Conservation (phyloP, 2,888 invertebrate species). For the Idaea straminata region DNA sequence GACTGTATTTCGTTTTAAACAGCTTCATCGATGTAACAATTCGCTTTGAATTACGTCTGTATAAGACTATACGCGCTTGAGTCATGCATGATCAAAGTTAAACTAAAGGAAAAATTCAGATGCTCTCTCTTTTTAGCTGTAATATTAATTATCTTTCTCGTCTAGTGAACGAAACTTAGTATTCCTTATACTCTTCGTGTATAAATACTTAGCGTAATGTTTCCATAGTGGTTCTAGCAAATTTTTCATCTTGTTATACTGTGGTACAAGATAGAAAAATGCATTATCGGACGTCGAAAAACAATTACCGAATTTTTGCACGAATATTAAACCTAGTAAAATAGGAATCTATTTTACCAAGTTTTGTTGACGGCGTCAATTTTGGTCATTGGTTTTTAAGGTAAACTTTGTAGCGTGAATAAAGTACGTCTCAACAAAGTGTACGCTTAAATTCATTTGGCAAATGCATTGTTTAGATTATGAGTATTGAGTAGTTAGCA, state of each 20-base stretch:
- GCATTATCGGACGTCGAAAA: conserved; percentile 41
- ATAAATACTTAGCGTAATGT: conserved; percentile 67
- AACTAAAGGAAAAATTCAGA: background rate
- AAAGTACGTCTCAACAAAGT: conserved; percentile 47
- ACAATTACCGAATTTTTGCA: conserved; percentile 17
- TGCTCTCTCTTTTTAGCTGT: background rate
- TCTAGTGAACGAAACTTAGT: conserved; percentile 58
- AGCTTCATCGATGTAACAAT: too few species aligned
- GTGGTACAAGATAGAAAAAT: conserved; percentile 48
- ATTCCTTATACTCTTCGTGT: conserved; percentile 65
- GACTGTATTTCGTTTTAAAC: too few species aligned
- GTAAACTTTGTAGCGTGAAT: conserved; percentile 52
- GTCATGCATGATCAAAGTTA: too few species aligned
- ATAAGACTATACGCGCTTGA: too few species aligned
- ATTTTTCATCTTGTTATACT: conserved; percentile 60
- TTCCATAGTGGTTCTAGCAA: conserved; percentile 63
- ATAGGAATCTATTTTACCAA: background rate
- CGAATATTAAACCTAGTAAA: background rate
- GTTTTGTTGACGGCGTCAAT: background rate
- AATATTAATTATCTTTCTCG: background rate
- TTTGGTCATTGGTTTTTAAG: conserved; percentile 31
- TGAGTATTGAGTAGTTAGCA: conserved; percentile 33
- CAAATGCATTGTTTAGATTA: conserved; percentile 39
- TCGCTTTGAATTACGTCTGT: too few species aligned
- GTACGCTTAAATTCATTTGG: conserved; percentile 52